Base-by-base conservation (phyloP, 2,113 vertebrate species). In the Ia io region DNA sequence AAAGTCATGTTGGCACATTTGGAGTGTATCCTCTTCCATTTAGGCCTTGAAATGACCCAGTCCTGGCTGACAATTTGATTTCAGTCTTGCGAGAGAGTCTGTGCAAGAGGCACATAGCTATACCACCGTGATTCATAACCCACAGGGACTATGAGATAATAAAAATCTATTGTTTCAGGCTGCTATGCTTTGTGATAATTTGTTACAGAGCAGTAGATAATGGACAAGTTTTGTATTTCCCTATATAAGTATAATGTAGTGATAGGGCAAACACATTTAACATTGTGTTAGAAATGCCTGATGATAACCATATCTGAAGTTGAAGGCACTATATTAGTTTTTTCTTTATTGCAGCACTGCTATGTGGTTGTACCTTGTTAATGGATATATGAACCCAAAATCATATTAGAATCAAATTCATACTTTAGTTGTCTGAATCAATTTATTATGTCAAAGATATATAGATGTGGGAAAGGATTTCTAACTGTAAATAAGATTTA, bases 401-500 rank as follows among this genome's bases (percentile, higher is more conserved):
- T 8, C 3, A 88, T 49, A 5, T 1, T 49, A 77, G 37, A 90
- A 76, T 71, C 73, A 74, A 89, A 42, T 13, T 93, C 53, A 25
- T 88, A 53, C 32, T 86, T 97, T 22, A 84, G 1, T 87, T 94
- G 23, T 44, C 12, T 63, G 17, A 5, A 4, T 82, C 37, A 92
- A 12, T 78, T 93, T 90, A 83, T 97, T 95, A 28, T 89, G 92
- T 94, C 53, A 96, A 80, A 85, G 22, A 53, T 85, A 84, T 61
- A 94, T 0, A 63, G 80, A 3, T 83, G 28, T 35, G 56, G 92
- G 12, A 0, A 80, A 40, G 4, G 51, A 86, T 93, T 96, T 92
- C 63, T 96, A 49, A 95, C 85, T 87, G 44, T 30, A 14, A 88
- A 30, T 61, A 82, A 88, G 59, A 61, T 67, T 10, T 30, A 97